Evolutionary conservation across 2,797 vertebrate species (phyloP), one percentile per base, ranked within the genome.

Genomic region (Numenius phaeopus): DNA sequence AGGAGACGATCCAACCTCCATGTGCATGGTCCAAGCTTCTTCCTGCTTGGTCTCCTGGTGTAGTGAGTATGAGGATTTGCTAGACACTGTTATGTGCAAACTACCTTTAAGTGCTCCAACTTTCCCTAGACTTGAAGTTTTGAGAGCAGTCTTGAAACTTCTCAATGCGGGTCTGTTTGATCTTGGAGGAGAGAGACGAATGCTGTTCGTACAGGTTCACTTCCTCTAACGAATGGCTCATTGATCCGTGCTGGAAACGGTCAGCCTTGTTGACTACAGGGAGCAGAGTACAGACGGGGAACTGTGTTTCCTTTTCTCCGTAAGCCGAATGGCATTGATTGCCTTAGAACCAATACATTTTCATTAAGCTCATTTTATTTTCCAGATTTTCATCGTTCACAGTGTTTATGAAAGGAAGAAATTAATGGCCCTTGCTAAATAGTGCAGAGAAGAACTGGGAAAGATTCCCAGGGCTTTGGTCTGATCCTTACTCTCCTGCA

Each of bases 341-440:
- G 84, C 78, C 79, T 77, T 78, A 93, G 96, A 91, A 96, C 54
- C 50, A 58, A 91, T 76, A 69, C 67, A 80, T 96, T 97, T 96
- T 97, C 97, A 96, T 96, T 96, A 93, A 24, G 72, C 83, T 89
- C 59, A 69, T 92, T 89, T 94, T 77, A 85, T 91, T 96, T 93
- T 91, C 92, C 83, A 92, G 87, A 73, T 93, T 95, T 97, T 94
- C 79, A 78, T 87, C 19, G 11, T 87, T 92, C 75, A 34, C 59
- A 19, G 59, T 96, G 91, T 93, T 97, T 96, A 87, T 92, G 91
- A 95, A 97, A 96, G 66, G 66, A 94, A 92, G 37, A 95, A 92
- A 94, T 67, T 80, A 97, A 94, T 83, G 78, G 75, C 23, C 81
- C 37, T 80, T 66, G 58, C 47, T 94, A 91, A 95, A 72, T 14